Percentiles rank a stretch among this genome's conserved stretches.
These are phyloP conservation scores for Triplophysa bombifrons DNA, from an alignment of 2,797 vertebrate species.

Conservation along the genomic window DNA sequence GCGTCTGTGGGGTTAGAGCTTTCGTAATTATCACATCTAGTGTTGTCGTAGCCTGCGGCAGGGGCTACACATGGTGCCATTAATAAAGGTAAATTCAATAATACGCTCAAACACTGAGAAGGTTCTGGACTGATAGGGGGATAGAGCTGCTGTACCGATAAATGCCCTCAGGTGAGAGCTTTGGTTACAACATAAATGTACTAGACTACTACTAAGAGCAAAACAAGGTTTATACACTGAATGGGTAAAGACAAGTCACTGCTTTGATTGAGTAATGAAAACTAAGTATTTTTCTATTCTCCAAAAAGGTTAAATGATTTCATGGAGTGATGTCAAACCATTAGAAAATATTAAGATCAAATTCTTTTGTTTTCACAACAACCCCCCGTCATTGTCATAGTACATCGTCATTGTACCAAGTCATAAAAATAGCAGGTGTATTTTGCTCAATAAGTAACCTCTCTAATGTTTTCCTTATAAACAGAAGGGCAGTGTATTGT, in stretches of 20 bases:
- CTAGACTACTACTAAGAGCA: neutral
- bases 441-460: neutral
- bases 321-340: neutral
- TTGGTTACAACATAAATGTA: conserved; percentile 7
- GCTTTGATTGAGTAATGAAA: too few relatives aligned
- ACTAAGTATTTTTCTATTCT: neutral
- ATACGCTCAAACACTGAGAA: conserved; percentile 65
- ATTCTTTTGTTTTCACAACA: too few relatives aligned
- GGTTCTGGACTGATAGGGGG: conserved; percentile 62
- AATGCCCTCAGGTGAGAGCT: conserved; percentile 60
- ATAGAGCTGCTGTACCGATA: conserved; percentile 59
- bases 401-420: too few relatives aligned
- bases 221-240: neutral
- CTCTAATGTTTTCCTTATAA: neutral
- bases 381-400: too few relatives aligned
- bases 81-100: conserved; percentile 80
- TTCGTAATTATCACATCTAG: conserved; percentile 63
- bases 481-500: neutral
- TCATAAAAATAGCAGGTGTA: too few relatives aligned
- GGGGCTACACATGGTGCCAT: conserved; percentile 71
- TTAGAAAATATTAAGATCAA: too few relatives aligned
- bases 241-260: neutral
- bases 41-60: conserved; percentile 64
- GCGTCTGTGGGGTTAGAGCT: conserved; percentile 59
- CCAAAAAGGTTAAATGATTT: neutral